Conservation (phyloP, 2,113 vertebrate genomes). For the Cavia aperea region DNA sequence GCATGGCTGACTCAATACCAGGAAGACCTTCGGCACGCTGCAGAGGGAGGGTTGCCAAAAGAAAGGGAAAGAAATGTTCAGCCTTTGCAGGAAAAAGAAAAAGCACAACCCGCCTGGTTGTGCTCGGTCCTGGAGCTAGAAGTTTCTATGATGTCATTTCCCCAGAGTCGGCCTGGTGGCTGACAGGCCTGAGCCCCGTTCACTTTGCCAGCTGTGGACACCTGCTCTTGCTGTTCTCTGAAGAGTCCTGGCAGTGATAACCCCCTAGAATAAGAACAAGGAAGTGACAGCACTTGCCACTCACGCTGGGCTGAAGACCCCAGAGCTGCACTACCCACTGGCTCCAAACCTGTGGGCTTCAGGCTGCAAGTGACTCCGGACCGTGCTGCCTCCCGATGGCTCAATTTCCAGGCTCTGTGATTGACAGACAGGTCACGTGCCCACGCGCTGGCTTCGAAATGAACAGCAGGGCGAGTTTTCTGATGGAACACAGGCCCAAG, state of each 20-base stretch:
- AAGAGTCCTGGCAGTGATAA: neutral
- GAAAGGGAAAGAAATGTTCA: neutral
- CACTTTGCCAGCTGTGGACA: neutral
- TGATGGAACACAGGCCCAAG: neutral
- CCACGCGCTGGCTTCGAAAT: neutral
- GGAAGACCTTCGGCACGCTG: neutral
- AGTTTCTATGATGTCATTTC: neutral
- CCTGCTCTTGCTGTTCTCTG: neutral
- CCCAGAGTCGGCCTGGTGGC: neutral
- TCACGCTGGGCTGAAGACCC: neutral
- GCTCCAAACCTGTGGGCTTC: neutral
- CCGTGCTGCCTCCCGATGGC: rapidly evolving
- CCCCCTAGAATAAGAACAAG: neutral
- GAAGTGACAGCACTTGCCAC: neutral
- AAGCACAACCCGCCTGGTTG: neutral
- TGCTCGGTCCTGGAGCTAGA: neutral
- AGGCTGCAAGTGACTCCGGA: rapidly evolving
- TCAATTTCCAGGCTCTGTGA: neutral
- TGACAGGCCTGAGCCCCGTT: neutral
- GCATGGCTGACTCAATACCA: neutral
- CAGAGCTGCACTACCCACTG: neutral
- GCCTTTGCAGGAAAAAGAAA: neutral
- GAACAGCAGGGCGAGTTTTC: neutral
- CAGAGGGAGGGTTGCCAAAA: neutral
- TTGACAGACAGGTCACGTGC: neutral